A percentile compares a stretch with the other conserved stretches of the same genome.
phyloP scores from a whole-genome alignment of 1,140 invertebrate species.

The Sipha flava region DNA sequence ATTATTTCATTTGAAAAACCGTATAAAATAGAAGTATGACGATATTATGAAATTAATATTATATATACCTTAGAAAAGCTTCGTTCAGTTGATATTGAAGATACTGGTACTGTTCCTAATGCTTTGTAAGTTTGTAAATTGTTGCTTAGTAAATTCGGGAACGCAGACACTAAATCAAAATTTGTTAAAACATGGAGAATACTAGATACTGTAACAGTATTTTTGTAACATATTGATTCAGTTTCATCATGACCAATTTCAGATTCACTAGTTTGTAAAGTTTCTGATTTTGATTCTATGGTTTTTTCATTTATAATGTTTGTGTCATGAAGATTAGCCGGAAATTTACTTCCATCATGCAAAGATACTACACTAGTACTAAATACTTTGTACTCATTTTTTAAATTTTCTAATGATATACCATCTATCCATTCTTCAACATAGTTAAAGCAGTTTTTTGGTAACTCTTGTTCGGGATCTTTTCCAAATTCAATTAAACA shows the following conservation, averaged over 20 bases:
- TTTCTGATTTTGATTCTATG: background rate
- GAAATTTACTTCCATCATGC: background rate
- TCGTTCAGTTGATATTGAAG: background rate
- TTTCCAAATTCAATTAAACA: background rate
- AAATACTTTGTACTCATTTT: background rate
- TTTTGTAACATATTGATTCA: background rate
- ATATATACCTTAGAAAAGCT: background rate
- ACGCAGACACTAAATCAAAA: background rate
- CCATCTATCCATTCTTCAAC: background rate
- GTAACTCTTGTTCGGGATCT: background rate
- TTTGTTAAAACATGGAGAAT: background rate
- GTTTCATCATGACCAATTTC: background rate
- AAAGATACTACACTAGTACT: background rate
- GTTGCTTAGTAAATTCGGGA: no score
- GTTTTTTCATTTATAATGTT: background rate
- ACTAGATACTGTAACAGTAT: background rate
- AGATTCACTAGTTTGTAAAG: background rate
- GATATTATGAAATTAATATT: no score
- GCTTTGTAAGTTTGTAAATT: background rate
- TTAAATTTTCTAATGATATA: background rate
- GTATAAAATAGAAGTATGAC: no score
- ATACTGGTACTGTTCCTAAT: background rate
- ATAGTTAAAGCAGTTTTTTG: background rate
- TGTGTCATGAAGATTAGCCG: background rate
- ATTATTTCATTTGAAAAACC: no score